phyloP scores from a whole-genome alignment of 2,888 invertebrate species.

The Tromatobia lineatoria region DNA sequence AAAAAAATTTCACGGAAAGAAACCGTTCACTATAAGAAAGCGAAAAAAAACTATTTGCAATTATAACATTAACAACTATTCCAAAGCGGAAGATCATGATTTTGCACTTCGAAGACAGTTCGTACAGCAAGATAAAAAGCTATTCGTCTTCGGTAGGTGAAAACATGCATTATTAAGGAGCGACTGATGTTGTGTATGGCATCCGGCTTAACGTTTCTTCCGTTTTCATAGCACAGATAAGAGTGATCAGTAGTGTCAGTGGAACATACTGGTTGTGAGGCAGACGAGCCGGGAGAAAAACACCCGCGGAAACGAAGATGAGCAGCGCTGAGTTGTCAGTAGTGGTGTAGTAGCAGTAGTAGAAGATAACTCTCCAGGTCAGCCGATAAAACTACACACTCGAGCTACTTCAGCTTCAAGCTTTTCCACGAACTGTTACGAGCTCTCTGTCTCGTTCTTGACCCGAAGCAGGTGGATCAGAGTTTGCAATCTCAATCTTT shows the following conservation, averaged over 20 bases:
- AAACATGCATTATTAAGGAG: constrained; percentile 15
- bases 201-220: background rate
- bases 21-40: too few species aligned
- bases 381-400: background rate
- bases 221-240: background rate
- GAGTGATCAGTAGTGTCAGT: constrained; percentile 48
- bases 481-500: constrained; percentile 1
- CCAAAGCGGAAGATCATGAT: too few species aligned
- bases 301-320: constrained; percentile 17
- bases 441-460: background rate
- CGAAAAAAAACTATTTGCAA: too few species aligned
- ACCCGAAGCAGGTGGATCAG: background rate
- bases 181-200: background rate
- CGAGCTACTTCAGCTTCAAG: background rate
- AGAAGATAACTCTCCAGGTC: too few species aligned
- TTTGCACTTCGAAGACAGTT: too few species aligned
- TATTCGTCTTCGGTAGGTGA: constrained; percentile 17
- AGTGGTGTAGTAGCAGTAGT: constrained; percentile 24
- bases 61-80: too few species aligned
- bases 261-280: constrained; percentile 38
- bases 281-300: constrained; percentile 23
- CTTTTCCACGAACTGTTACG: background rate
- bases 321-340: constrained; percentile 1
- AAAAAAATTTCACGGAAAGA: too few species aligned
- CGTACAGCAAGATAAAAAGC: background rate